Evolutionary conservation across 2,888 invertebrate genomes (phyloP), one percentile per base, ranked within the genome.

Genomic region (Trichacis sp.): DNA sequence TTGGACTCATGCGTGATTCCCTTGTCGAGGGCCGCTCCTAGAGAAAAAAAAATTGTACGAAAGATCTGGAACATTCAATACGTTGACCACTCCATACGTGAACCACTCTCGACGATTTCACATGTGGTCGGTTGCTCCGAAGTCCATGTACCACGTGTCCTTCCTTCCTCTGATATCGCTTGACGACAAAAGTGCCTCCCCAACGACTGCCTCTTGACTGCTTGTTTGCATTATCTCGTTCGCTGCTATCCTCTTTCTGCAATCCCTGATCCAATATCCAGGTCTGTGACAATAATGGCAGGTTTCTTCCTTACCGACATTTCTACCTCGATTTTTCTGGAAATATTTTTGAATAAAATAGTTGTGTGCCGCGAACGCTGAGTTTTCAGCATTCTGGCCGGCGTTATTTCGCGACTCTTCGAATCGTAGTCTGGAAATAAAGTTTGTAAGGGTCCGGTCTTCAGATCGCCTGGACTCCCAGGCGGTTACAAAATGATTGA

Each of bases 31-130:
- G 63, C 54, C 20, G 57, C 30, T 0, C 57, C 49, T 42, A 63
- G 30, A 2, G 49, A n/a, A 63, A 47, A 58, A 64, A 4, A 64
- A 14, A 43, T 57, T 63, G 38, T 38, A 63, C 30, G n/a, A n/a
- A n/a, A n/a, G n/a, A n/a, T n/a, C n/a, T n/a, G n/a, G n/a, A n/a
- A n/a, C n/a, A n/a, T n/a, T n/a, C 18, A n/a, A n/a, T n/a, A 60
- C 60, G 33, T 57, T 60, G 4, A 74, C 67, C 11, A 63, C 18
- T 8, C 68, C 64, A 19, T 49, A 11, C n/a, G 50, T 42, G 20
- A 74, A 73, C 68, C 68, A 73, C 15, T 55, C 47, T n/a, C 61
- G 54, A n/a, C 60, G 53, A 18, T 56, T 62, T n/a, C 68, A 63
- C 73, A 72, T 72, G n/a, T n/a, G n/a, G n/a, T n/a, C n/a, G 70